phyloP scores from a whole-genome alignment of 2,888 invertebrate species.

The Andrena hattorfiana region DNA sequence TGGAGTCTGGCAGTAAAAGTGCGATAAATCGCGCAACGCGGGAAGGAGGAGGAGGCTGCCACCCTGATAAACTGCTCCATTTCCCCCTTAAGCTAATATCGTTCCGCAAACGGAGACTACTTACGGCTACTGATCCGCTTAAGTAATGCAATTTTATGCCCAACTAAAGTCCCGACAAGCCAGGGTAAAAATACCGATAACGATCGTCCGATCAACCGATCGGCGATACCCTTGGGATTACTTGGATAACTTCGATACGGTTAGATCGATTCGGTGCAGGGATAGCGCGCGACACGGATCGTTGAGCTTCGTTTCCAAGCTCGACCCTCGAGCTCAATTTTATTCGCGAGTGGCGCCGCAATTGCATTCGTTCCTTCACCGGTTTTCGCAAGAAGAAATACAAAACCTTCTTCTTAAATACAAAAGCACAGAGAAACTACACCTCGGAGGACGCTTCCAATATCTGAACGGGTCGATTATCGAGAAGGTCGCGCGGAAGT shows the following conservation, averaged over 20 bases:
- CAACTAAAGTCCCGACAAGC: constrained; percentile 56
- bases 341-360: neutral
- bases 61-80: constrained; percentile 64
- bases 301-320: neutral
- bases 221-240: neutral
- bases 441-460: neutral
- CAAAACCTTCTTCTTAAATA: too few relatives aligned
- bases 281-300: neutral
- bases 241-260: neutral
- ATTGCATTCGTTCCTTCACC: neutral
- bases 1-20: constrained; percentile 56
- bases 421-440: too few relatives aligned
- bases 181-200: constrained; percentile 55
- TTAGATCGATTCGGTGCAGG: neutral
- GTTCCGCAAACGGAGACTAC: constrained; percentile 56
- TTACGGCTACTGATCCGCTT: constrained; percentile 62
- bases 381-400: neutral
- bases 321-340: neutral
- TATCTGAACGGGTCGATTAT: neutral
- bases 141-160: constrained; percentile 66
- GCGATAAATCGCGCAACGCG: constrained; percentile 57
- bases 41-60: constrained; percentile 34
- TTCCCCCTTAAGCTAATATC: constrained; percentile 59
- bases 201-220: constrained; percentile 23
- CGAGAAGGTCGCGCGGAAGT: neutral